These are phyloP conservation scores for Lacerta bilineata DNA, from an alignment of 2,797 vertebrate genomes.

Conservation along the genomic window DNA sequence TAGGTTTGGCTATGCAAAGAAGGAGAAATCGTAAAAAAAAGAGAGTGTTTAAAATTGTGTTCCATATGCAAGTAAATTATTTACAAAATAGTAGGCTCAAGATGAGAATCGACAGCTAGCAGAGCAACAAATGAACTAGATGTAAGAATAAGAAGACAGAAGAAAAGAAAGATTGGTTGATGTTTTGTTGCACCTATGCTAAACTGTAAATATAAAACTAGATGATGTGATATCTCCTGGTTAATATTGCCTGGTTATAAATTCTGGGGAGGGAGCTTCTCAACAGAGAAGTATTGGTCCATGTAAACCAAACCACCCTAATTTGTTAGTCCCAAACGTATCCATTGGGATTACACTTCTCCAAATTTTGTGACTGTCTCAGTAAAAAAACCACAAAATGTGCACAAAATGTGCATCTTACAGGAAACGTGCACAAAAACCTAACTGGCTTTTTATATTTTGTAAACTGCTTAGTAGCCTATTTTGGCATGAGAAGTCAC, in stretches of 20 bases:
- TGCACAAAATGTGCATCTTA: no score
- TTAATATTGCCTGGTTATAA: background rate
- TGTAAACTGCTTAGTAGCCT: no score
- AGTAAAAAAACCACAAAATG: no score
- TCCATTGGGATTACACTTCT: no score
- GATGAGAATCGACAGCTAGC: conserved; percentile 11
- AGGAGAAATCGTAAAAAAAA: background rate
- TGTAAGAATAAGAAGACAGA: background rate
- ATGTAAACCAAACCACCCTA: no score
- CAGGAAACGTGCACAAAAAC: no score
- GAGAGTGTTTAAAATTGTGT: background rate
- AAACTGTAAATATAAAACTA: background rate
- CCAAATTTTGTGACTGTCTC: no score
- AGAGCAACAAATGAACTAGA: background rate
- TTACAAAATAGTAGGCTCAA: background rate
- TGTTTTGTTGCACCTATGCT: background rate
- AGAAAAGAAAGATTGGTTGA: background rate
- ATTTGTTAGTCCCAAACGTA: no score
- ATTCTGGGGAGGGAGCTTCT: background rate
- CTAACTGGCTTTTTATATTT: no score
- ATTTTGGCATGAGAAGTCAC: no score
- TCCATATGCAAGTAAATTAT: background rate
- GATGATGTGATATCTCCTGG: background rate
- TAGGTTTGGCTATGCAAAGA: background rate
- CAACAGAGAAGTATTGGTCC: background rate